A percentile compares a stretch with the other conserved stretches of the same genome.
These are phyloP conservation scores for Gila robusta DNA, from an alignment of 2,797 vertebrate genomes.

Conservation along the genomic window DNA sequence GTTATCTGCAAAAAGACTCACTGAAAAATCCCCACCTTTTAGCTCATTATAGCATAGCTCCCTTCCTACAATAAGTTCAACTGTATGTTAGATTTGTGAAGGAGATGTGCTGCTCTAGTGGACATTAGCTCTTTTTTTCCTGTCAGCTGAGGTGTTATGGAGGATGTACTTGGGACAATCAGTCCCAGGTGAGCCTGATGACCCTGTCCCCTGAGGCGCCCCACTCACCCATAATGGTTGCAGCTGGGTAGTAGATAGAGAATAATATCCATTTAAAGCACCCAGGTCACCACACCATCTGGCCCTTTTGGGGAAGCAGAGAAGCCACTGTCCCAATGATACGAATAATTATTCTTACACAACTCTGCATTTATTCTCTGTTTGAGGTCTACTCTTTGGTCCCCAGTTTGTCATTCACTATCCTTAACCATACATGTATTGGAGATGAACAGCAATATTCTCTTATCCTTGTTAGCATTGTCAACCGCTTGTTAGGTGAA, in stretches of 20 bases:
- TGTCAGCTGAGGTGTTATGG: not conserved
- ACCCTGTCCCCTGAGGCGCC: not conserved
- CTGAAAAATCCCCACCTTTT: not conserved
- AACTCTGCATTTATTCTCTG: not conserved
- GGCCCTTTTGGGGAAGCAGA: slow-evolving; percentile 4
- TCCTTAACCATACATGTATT: not conserved
- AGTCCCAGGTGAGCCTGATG: slow-evolving; percentile 9
- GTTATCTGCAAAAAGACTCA: not conserved
- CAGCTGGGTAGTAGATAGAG: slow-evolving; percentile 6
- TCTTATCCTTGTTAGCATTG: not conserved
- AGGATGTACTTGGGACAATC: slow-evolving; percentile 2
- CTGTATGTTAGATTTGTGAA: not conserved
- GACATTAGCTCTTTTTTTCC: not conserved
- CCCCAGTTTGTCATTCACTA: not conserved
- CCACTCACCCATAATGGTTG: slow-evolving; percentile 10
- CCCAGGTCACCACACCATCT: slow-evolving; percentile 20
- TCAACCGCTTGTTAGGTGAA: not conserved
- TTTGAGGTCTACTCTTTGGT: not conserved
- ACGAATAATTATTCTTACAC: not conserved
- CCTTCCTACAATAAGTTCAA: not conserved
- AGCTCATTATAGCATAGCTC: not conserved
- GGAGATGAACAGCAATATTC: not conserved
- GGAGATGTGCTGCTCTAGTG: not conserved
- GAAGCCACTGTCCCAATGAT: not conserved
- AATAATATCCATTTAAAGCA: slow-evolving; percentile 27